Evolutionary conservation across 2,113 vertebrate species (phyloP), one percentile per base, ranked within the genome.

Genomic region (Euleptes europaea): DNA sequence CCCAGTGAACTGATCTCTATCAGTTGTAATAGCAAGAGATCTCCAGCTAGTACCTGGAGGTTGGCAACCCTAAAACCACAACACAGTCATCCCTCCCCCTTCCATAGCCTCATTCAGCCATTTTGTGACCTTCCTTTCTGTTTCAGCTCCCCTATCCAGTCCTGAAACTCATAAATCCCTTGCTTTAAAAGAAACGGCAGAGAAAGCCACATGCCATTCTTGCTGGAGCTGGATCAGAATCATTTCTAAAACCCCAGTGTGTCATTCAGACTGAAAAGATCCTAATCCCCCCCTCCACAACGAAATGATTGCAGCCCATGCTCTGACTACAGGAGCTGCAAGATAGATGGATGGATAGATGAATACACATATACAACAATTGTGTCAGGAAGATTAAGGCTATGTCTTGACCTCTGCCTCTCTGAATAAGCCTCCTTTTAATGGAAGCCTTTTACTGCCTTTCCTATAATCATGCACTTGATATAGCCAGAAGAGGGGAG

Each of bases 401-500:
- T 19, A 78, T 88, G 83, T 51, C 90, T 83, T 89, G 78, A 93
- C 86, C 87, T 88, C 10, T 0, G 1, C 19, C 77, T 51, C 49
- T 35, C 69, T 82, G 75, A 72, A 74, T 89, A 92, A 92, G 84
- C 42, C 67, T 85, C 74, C 71, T 88, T 88, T 89, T 78, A 86
- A 86, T 54, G 85, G 72, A 84, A 86, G 33, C 65, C 80, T 40
- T 90, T 92, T 86, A 83, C 71, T 49, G 72, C 69, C 72, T 79
- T 44, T 75, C 66, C 67, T 85, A 51, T 49, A 70, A 91, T 78
- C 83, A 87, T 90, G 83, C 78, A 89, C 85, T 93, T 84, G 87
- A 85, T 86, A 92, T 23, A 77, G 87, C 84, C 91, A 92, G 85
- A 86, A 84, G 83, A 92, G 82, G 89, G 83, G 65, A 71, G 69